phyloP scores from a whole-genome alignment of 2,113 vertebrate genomes.

The Propithecus coquereli region DNA sequence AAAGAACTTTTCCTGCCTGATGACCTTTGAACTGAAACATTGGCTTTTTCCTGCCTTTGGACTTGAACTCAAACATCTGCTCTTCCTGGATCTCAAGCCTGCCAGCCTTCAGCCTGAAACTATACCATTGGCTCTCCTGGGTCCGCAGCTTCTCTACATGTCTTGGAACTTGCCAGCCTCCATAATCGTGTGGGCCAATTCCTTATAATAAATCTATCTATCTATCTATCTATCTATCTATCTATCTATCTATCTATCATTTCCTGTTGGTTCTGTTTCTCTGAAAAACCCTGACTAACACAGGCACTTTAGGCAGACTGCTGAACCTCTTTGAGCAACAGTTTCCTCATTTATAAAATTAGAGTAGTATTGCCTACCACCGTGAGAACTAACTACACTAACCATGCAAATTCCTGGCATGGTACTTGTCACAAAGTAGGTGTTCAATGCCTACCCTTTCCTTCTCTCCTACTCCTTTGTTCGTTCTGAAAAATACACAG shows the following conservation, averaged over 20 bases:
- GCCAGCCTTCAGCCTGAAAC: background rate
- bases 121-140: background rate
- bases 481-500: background rate
- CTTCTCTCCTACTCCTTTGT: background rate
- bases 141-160: background rate
- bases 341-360: background rate
- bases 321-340: background rate
- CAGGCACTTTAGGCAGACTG: background rate
- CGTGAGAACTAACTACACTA: background rate
- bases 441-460: fast-evolving
- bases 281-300: background rate
- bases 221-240: background rate
- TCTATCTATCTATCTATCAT: background rate
- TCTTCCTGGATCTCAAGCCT: background rate
- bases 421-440: background rate
- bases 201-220: background rate
- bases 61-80: background rate
- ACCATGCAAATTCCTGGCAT: background rate
- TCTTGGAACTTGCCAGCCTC: background rate
- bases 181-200: background rate
- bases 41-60: background rate
- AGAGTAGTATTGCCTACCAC: background rate
- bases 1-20: background rate
- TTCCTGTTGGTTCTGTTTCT: background rate
- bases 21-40: background rate